Conservation (phyloP, 92 coral and sea anemone genomes). For the Siderastrea radians region DNA sequence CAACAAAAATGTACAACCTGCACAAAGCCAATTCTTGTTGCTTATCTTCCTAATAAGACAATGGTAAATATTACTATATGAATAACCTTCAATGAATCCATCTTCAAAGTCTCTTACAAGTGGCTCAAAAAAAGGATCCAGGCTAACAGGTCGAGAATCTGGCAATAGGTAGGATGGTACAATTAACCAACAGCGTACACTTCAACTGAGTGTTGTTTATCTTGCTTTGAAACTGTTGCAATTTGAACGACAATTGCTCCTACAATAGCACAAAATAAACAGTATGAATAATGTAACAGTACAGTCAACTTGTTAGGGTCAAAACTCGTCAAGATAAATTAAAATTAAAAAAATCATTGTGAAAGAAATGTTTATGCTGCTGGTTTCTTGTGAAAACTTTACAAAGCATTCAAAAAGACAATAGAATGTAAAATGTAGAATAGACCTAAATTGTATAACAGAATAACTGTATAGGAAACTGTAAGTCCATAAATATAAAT, state of each 20-base stretch:
- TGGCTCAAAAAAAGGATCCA: slow-evolving; percentile 72
- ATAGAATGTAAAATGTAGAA: neutral
- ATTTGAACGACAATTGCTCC: slow-evolving; percentile 32
- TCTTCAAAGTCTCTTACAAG: slow-evolving; percentile 68
- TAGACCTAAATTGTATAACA: neutral
- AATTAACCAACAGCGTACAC: slow-evolving; percentile 28
- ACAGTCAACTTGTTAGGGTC: neutral
- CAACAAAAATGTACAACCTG: neutral
- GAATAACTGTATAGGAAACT: neutral
- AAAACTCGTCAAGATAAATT: neutral
- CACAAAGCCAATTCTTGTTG: neutral
- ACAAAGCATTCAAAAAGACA: neutral
- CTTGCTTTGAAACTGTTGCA: slow-evolving; percentile 33
- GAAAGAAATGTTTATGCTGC: too few species aligned
- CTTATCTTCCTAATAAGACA: neutral
- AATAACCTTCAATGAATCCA: slow-evolving; percentile 74
- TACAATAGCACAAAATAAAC: neutral
- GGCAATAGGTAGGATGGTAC: slow-evolving; percentile 31
- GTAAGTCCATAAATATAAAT: neutral
- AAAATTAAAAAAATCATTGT: too few species aligned
- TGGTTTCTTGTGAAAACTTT: neutral
- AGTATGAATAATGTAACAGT: neutral
- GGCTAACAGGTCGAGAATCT: slow-evolving; percentile 30
- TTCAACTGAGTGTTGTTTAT: slow-evolving; percentile 20
- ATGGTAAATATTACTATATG: neutral